Conservation (phyloP, 2,888 invertebrate species). For the Pandemis corylana region DNA sequence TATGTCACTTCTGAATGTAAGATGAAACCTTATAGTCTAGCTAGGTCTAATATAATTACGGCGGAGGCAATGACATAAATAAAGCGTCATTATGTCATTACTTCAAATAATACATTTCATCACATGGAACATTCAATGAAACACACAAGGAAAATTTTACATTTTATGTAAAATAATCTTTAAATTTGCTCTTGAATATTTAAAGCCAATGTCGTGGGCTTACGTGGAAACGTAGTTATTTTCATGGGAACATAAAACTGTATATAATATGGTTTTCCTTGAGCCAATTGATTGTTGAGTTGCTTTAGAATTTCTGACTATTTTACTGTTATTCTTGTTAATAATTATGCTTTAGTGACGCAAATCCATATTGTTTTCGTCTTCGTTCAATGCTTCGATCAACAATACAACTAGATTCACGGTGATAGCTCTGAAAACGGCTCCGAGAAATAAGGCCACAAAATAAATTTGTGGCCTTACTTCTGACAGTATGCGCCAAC, state of each 20-base stretch:
- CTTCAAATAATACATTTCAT: no score
- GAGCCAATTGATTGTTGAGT: background rate
- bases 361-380: background rate
- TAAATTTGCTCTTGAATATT: slow-evolving; percentile 1
- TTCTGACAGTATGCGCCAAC: no score
- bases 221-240: background rate
- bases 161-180: background rate
- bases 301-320: background rate
- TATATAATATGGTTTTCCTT: slow-evolving; percentile 21
- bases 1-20: no score
- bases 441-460: no score
- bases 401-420: no score
- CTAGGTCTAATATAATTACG: no score
- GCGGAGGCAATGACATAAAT: no score
- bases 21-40: no score
- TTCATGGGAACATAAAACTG: background rate
- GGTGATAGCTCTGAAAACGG: no score
- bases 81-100: no score
- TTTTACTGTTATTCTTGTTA: background rate
- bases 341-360: background rate
- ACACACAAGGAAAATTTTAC: slow-evolving; percentile 1
- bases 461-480: no score
- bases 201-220: slow-evolving; percentile 3
- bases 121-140: no score
- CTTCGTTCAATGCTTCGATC: background rate